Conservation (phyloP, 2,888 invertebrate genomes). For the Meteorus cinctellus region DNA sequence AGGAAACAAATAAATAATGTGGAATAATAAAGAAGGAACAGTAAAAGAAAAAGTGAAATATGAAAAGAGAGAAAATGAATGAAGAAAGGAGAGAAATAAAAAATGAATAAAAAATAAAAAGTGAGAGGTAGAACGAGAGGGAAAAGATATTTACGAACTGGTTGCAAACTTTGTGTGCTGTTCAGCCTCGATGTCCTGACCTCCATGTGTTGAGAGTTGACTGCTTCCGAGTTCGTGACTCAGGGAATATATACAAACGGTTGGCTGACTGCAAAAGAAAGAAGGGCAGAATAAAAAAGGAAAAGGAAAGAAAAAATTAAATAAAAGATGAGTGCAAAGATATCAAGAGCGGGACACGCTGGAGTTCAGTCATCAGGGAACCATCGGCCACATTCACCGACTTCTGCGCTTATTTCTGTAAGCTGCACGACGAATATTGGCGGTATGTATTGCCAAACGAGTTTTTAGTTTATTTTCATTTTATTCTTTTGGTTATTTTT, state of each 20-base stretch:
- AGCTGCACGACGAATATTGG: constrained; percentile 14
- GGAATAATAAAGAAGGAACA: neutral
- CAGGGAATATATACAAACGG: constrained; percentile 55
- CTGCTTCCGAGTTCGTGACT: constrained; percentile 64
- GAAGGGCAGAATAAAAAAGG: neutral
- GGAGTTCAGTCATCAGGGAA: constrained; percentile 63
- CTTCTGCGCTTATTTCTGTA: constrained; percentile 49
- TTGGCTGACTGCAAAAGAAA: constrained; percentile 13
- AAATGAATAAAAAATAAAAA: neutral
- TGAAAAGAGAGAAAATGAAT: neutral
- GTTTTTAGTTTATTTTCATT: no score
- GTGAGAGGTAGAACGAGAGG: neutral
- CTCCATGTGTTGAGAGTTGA: constrained; percentile 45
- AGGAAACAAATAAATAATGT: neutral
- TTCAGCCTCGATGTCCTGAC: constrained; percentile 51
- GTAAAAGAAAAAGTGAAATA: neutral
- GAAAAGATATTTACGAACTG: neutral
- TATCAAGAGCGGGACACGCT: constrained; percentile 58
- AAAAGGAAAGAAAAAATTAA: neutral
- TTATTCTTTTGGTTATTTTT: neutral
- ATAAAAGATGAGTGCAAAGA: constrained; percentile 63
- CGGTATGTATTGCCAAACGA: neutral
- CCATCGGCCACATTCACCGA: constrained; percentile 53
- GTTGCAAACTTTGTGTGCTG: constrained; percentile 14
- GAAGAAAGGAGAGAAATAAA: neutral